A percentile compares a stretch with the other conserved stretches of the same genome.
phyloP scores from a whole-genome alignment of 1,140 invertebrate species.

The Drosophila saltans region DNA sequence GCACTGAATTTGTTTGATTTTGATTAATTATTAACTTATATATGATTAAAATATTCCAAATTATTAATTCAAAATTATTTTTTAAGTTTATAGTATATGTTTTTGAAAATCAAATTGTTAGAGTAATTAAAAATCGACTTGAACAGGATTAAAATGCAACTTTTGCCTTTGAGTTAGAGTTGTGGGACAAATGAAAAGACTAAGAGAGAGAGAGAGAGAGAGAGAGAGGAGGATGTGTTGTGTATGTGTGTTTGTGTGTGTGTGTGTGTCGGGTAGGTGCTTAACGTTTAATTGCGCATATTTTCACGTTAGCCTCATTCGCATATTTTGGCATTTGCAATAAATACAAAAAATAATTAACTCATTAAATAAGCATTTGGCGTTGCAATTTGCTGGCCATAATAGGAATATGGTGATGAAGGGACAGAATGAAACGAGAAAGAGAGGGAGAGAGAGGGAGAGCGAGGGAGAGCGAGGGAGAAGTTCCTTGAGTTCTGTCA shows the following conservation, averaged over 20 bases:
- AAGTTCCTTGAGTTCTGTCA: slow-evolving; percentile 40
- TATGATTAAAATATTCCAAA: no score
- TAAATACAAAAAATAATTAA: slow-evolving; percentile 81
- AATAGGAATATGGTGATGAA: background rate
- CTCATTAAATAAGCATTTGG: slow-evolving; percentile 81
- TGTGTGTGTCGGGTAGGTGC: slow-evolving; percentile 12
- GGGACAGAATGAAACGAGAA: background rate
- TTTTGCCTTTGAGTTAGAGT: no score
- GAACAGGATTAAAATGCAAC: no score
- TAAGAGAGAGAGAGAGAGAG: background rate
- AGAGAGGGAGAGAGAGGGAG: no score
- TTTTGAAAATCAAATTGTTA: no score
- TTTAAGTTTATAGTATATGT: no score
- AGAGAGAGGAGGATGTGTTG: background rate
- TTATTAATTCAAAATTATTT: no score
- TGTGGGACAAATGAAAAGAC: no score
- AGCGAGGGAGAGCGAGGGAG: no score
- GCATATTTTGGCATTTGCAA: slow-evolving; percentile 63
- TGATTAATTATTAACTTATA: no score
- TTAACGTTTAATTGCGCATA: slow-evolving; percentile 70
- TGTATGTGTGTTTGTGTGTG: slow-evolving; percentile 1
- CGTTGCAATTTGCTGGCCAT: slow-evolving; percentile 61
- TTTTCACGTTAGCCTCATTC: slow-evolving; percentile 60
- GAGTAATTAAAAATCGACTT: no score
- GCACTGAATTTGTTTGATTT: no score